These are phyloP conservation scores for Littorina saxatilis DNA, from an alignment of 1,140 invertebrate species.

Conservation along the genomic window DNA sequence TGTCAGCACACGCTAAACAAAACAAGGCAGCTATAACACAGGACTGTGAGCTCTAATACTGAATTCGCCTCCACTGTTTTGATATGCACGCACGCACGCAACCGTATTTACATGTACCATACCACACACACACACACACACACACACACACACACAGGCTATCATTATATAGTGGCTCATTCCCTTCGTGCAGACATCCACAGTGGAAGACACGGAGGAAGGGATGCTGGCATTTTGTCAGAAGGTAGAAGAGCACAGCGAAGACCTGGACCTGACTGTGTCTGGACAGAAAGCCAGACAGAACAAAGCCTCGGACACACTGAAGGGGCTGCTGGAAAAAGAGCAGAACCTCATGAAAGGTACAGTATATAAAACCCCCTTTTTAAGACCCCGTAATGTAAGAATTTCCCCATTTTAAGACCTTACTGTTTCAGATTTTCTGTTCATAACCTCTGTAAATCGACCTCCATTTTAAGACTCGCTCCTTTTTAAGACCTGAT, in stretches of 20 bases:
- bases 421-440: too few species aligned
- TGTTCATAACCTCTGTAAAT: too few species aligned
- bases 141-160: neutral
- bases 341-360: neutral
- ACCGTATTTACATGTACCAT: neutral
- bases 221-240: constrained; percentile 10
- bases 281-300: neutral
- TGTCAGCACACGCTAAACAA: too few species aligned
- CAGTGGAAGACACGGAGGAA: neutral
- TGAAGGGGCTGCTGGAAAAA: neutral
- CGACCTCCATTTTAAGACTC: too few species aligned
- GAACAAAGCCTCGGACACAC: neutral
- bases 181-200: neutral
- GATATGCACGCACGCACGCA: constrained; percentile 9
- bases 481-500: too few species aligned
- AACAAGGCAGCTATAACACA: too few species aligned
- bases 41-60: too few species aligned
- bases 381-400: too few species aligned
- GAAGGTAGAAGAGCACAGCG: neutral
- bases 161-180: too few species aligned
- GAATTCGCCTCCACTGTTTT: too few species aligned
- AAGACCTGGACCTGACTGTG: neutral
- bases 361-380: too few species aligned
- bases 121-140: neutral
- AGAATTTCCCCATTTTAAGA: too few species aligned